phyloP scores from a whole-genome alignment of 2,113 vertebrate species.

The Rousettus leschenaultii region DNA sequence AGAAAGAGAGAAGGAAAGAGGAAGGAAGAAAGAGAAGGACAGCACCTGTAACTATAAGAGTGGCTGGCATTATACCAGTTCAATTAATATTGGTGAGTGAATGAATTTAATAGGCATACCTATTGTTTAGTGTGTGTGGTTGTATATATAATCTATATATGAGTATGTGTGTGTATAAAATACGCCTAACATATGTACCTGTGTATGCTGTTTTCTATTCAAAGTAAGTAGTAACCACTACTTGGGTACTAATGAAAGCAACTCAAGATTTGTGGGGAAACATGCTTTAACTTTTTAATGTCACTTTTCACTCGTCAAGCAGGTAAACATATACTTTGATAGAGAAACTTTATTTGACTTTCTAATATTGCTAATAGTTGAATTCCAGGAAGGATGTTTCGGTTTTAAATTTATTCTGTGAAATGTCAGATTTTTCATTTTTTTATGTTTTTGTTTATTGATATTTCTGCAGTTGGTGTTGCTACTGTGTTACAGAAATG shows the following conservation, averaged over 20 bases:
- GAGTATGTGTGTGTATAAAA: background rate
- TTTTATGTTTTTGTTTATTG: background rate
- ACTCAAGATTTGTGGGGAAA: background rate
- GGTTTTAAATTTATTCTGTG: background rate
- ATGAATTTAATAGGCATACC: background rate
- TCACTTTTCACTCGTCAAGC: background rate
- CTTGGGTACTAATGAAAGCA: background rate
- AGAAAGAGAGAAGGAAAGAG: background rate
- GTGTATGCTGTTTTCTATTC: background rate
- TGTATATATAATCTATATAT: background rate
- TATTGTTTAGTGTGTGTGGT: background rate
- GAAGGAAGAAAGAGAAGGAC: background rate
- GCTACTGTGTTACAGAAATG: background rate
- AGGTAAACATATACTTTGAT: background rate
- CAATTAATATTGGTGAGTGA: background rate
- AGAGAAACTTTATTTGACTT: background rate
- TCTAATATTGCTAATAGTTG: background rate
- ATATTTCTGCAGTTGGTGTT: background rate
- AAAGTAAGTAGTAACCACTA: background rate
- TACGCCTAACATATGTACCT: background rate
- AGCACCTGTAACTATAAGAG: background rate
- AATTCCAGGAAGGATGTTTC: background rate
- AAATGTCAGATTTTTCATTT: background rate
- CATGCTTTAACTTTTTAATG: background rate
- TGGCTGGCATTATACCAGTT: background rate